Conservation (phyloP, 2,113 vertebrate genomes). For the Limanda limanda region DNA sequence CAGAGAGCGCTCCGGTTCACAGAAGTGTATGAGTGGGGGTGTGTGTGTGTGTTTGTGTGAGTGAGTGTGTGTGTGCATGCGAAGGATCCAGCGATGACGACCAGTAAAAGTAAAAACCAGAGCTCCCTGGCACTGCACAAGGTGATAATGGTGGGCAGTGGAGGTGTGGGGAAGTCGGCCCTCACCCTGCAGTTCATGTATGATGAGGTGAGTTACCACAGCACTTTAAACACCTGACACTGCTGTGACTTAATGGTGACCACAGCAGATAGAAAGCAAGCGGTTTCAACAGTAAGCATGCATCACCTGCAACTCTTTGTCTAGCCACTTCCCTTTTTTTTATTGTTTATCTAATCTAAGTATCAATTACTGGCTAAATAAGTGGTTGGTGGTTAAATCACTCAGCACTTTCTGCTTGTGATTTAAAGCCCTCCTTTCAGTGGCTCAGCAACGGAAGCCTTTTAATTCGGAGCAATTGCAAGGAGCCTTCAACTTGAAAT, state of each 20-base stretch:
- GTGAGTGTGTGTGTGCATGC: constrained; percentile 6
- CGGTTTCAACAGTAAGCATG: background rate
- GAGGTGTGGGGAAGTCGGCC: constrained; percentile 78
- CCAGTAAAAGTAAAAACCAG: constrained; percentile 78
- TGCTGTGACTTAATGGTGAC: background rate
- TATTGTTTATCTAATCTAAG: background rate
- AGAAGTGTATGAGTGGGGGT: constrained; percentile 23
- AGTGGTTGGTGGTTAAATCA: background rate
- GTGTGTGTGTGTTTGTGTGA: constrained; percentile 11
- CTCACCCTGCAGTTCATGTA: constrained; percentile 83
- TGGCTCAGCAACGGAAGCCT: background rate
- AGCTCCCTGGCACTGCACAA: constrained; percentile 80
- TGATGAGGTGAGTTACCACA: constrained; percentile 72
- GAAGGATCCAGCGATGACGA: constrained; percentile 70
- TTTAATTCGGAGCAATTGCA: background rate
- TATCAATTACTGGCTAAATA: background rate
- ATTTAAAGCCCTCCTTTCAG: background rate
- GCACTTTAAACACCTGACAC: background rate
- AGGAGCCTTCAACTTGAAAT: background rate
- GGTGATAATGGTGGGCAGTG: constrained; percentile 82
- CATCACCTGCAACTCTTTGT: background rate
- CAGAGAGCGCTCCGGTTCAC: constrained; percentile 1
- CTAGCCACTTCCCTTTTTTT: background rate
- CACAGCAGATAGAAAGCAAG: background rate
- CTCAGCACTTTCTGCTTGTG: background rate